Conservation (phyloP, 2,113 vertebrate species). For the Muscicapa adusta region DNA sequence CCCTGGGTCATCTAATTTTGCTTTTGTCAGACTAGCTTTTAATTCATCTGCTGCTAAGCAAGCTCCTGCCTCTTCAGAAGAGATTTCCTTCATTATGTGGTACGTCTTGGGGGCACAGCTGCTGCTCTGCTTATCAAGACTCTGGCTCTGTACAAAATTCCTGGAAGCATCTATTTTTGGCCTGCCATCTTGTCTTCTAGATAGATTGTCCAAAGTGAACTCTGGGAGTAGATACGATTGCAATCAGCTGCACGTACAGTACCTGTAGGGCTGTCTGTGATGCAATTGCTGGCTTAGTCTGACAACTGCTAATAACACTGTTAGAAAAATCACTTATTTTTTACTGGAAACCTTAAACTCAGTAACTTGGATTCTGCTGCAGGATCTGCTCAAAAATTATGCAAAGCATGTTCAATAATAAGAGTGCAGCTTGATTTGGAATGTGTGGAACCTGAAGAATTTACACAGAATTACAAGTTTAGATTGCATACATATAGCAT, state of each 20-base stretch:
- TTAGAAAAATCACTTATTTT: neutral
- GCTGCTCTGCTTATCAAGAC: neutral
- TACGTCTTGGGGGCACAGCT: slow-evolving; percentile 7
- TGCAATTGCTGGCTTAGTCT: neutral
- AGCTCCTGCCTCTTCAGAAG: slow-evolving; percentile 11
- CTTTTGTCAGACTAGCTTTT: slow-evolving; percentile 12
- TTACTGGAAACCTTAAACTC: neutral
- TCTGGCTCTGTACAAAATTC: neutral
- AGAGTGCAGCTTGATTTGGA: neutral
- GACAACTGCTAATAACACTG: neutral
- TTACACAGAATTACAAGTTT: neutral
- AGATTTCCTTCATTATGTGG: slow-evolving; percentile 22
- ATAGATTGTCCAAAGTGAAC: neutral
- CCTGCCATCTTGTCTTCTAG: neutral
- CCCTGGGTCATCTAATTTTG: neutral
- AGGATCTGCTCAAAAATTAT: neutral
- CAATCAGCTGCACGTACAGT: neutral
- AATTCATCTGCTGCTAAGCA: slow-evolving; percentile 6
- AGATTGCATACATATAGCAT: neutral
- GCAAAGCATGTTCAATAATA: neutral
- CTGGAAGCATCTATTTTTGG: neutral
- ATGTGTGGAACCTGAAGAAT: neutral
- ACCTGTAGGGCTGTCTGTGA: neutral
- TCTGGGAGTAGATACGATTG: neutral
- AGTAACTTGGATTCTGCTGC: neutral